Evolutionary conservation across 2,797 vertebrate species (phyloP).

Genomic region (Brachyrhaphis roseni): DNA sequence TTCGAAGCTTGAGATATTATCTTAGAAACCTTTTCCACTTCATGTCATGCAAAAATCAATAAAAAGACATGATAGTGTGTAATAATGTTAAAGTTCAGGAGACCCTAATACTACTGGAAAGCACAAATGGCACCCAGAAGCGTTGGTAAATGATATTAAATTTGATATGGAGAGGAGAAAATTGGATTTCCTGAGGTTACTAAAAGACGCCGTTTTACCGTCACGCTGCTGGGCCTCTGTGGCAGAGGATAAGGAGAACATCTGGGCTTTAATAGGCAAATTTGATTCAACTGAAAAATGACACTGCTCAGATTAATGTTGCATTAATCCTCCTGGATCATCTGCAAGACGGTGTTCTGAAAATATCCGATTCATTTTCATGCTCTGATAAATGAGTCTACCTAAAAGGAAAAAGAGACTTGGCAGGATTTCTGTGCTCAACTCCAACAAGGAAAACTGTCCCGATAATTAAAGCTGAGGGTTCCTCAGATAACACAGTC

Average conservation of each 20-base stretch:
- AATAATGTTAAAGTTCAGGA: not conserved
- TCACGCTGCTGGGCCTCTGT: not conserved
- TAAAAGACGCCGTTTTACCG: slow-evolving; percentile 27
- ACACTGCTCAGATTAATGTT: not conserved
- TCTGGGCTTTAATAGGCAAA: not conserved
- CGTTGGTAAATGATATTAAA: slow-evolving; percentile 29
- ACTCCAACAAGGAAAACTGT: slow-evolving; percentile 21
- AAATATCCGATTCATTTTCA: not conserved
- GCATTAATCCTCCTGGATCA: not conserved
- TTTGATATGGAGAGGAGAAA: slow-evolving; percentile 39
- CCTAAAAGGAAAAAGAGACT: not conserved
- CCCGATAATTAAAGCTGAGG: slow-evolving; percentile 37
- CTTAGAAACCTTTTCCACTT: not conserved
- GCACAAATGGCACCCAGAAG: slow-evolving; percentile 23
- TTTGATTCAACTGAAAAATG: not conserved
- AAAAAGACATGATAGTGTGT: not conserved
- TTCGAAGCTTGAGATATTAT: not conserved
- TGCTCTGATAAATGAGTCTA: not conserved
- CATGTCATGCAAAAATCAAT: not conserved
- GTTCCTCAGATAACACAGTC: slow-evolving; percentile 36
- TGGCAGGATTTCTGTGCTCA: not conserved
- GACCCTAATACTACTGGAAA: not conserved
- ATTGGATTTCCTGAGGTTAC: not conserved
- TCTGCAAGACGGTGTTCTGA: not conserved
- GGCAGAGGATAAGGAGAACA: not conserved